Base-by-base conservation (phyloP, 2,888 invertebrate species). In the Carpatolechia fugitivella region DNA sequence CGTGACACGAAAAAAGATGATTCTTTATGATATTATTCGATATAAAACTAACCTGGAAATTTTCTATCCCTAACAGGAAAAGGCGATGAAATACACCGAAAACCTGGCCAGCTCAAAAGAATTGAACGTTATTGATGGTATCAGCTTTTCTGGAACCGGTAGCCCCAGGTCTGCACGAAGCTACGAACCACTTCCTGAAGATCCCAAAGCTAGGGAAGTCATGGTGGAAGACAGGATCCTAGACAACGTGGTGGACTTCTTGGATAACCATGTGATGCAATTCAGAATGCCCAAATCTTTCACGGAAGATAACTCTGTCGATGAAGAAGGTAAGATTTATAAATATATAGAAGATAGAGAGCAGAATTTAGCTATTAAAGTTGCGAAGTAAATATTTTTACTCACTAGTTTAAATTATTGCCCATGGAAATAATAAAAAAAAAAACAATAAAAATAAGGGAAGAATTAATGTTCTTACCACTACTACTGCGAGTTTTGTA, bases 201-300 rank as follows among this genome's bases (percentile, higher is more conserved):
- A 90, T 14, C 85, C 86, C 0, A 85, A 86, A 56, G 77, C 82
- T 56, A 80, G 89, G 60, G 90, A 90, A 60, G 63, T 74, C 41
- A 80, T 78, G 58, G 74, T 90, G 0, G 90, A 89, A 69, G 90
- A 90, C 46, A 82, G 90, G 58, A 89, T 90, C 44, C 66, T 89
- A 76, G 90, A 90, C 44, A 89, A 89, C 35, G 76, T 90, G 0
- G 80, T 87, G 0, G 89, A 90, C 66, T 89, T 90, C 71, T 62
- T 90, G 10, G 90, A 90, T 55, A 83, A 72, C 57, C 89, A 89
- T 55, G 84, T 82, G 1, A 62, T 90, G 3, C 86, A 86, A 62
- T 66, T 90, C 10, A 85, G 90, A 63, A 88, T 90, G 88, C 90
- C 90, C 0, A 89, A 82, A 59, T 75, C 83, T 10, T 83, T 88